Evolutionary conservation across 2,113 vertebrate species (phyloP), one percentile per base, ranked within the genome.

Genomic region (Sturnus vulgaris): DNA sequence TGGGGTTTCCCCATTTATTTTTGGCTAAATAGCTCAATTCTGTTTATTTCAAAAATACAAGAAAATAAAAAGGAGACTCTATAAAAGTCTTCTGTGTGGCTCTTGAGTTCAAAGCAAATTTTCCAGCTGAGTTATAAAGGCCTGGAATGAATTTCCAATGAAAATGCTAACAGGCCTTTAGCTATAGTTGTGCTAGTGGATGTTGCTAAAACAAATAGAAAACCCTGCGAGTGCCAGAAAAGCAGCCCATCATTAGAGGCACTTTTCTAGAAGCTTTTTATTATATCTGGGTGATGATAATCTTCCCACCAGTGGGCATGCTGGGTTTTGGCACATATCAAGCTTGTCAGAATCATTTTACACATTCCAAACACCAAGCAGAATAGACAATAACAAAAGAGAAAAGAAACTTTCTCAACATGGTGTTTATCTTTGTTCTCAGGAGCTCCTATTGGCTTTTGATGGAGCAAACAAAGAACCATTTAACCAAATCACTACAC

Each of bases 301-400:
- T 95, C 93, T 97, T 97, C 93, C 95, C 86, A 95, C 82, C 86
- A 90, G 76, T 85, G 61, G 69, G 89, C 90, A 85, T 95, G 84
- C 93, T 97, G 91, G 7, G 37, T 96, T 89, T 90, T 96, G 95
- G 91, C 95, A 97, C 83, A 39, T 53, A 96, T 88, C 95, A 96
- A 93, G 77, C 87, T 94, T 94, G 87, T 93, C 92, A 90, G 91
- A 82, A 84, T 93, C 42, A 89, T 92, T 95, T 92, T 93, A 92
- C 78, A 89, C 85, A 96, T 94, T 97, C 92, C 89, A 95, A 97
- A 87, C 71, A 97, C 86, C 94, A 93, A 83, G 92, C 77, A 72
- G 72, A 92, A 63, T 24, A 92, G 82, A 94, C 73, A 93, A 83
- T 84, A 95, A 84, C 79, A 86, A 96, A 97, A 93, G 17, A 92